A percentile compares a stretch with the other conserved stretches of the same genome.
phyloP scores from a whole-genome alignment of 2,797 vertebrate species.

The Graptemys geographica region DNA sequence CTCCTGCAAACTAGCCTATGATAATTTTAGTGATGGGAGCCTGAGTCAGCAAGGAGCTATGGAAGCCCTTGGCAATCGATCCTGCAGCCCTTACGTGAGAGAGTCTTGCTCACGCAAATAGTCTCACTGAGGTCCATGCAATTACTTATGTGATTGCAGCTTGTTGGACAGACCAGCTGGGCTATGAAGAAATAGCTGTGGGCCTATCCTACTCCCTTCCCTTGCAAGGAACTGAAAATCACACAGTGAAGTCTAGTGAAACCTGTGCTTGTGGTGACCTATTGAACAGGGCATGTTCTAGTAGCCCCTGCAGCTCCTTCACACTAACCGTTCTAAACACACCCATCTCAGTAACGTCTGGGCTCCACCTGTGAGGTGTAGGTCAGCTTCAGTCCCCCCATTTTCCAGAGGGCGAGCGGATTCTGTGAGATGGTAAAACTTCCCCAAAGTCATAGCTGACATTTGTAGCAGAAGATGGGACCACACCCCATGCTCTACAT shows the following conservation, averaged over 20 bases:
- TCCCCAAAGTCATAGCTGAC: background rate
- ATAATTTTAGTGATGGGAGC: background rate
- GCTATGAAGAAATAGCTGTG: background rate
- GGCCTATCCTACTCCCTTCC: background rate
- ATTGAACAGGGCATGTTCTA: background rate
- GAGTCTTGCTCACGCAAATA: background rate
- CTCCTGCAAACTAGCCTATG: background rate
- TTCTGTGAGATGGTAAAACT: background rate
- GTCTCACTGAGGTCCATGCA: constrained; percentile 17
- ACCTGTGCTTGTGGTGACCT: background rate
- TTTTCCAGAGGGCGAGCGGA: background rate
- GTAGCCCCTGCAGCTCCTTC: background rate
- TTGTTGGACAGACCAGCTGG: background rate
- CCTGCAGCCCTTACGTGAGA: constrained; percentile 8
- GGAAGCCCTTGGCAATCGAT: background rate
- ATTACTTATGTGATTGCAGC: background rate
- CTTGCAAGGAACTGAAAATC: background rate
- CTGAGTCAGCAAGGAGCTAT: background rate
- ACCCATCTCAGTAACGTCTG: background rate
- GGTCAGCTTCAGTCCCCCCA: background rate
- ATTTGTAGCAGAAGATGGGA: background rate
- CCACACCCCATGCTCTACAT: background rate
- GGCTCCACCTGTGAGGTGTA: background rate
- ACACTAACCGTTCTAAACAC: background rate
- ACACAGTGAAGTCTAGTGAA: background rate